These are phyloP conservation scores for Yponomeuta evonymella DNA, from an alignment of 2,888 invertebrate species.

Conservation along the genomic window DNA sequence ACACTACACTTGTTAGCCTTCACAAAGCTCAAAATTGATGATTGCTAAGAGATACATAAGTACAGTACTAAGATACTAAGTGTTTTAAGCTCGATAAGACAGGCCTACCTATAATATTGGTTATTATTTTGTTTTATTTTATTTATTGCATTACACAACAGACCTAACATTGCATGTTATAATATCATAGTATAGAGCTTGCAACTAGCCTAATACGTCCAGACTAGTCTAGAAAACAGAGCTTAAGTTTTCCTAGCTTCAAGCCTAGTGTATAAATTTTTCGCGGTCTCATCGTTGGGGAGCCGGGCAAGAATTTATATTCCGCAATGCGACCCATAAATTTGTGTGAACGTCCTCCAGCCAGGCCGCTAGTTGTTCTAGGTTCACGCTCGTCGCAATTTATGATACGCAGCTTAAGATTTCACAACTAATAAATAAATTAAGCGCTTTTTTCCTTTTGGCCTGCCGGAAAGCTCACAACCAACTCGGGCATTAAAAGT, in stretches of 20 bases:
- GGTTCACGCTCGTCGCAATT: conserved; percentile 48
- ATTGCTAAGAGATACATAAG: no score
- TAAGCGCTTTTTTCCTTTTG: conserved; percentile 11
- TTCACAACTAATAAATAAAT: conserved; percentile 45
- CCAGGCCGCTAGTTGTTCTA: conserved; percentile 55
- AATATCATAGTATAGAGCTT: no score
- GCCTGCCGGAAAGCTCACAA: not conserved
- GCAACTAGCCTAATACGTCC: not conserved
- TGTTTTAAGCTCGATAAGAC: no score
- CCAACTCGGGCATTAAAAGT: not conserved
- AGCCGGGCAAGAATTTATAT: conserved; percentile 66
- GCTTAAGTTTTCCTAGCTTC: conserved; percentile 20
- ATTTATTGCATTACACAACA: no score
- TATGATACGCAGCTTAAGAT: conserved; percentile 60
- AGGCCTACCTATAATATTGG: no score
- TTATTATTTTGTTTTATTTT: no score
- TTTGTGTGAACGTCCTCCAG: conserved; percentile 62
- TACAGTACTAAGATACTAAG: no score
- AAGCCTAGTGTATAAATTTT: conserved; percentile 50
- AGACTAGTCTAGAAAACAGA: not conserved
- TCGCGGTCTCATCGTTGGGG: conserved; percentile 48
- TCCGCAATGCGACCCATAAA: conserved; percentile 74
- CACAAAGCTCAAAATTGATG: no score
- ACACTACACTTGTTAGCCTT: no score
- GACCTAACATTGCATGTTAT: no score